Evolutionary conservation across 2,113 vertebrate genomes (phyloP), one percentile per base, ranked within the genome.

Genomic region (Brienomyrus brachyistius): DNA sequence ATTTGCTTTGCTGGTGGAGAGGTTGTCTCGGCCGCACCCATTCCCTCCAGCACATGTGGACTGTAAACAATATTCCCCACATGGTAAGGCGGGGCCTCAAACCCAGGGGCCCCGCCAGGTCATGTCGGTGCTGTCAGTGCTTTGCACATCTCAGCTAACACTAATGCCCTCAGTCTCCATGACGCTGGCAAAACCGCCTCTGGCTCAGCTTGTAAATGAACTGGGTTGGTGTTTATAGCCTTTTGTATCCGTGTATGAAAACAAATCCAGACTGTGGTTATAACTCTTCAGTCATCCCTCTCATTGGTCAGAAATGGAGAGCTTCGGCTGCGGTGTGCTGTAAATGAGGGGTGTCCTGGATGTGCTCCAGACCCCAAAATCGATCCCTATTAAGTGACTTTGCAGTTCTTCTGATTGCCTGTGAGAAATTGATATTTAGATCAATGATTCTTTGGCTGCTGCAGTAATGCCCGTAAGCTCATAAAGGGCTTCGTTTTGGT

Each of bases 321-420:
- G 31, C 48, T 5, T 13, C 48, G n/a, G 23, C 40, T 90, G 11
- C 47, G 15, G 88, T 66, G 11, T 8, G 88, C 90, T 93, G 92
- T 93, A 93, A 93, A 94, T 92, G 92, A 94, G 87, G 90, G 91
- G 82, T 87, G 40, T 59, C 90, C 87, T 91, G 92, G 91, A 52
- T 90, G 35, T 62, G 74, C 86, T 94, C 90, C 52, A 89, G 94
- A 95, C 90, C 95, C 94, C 7, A 94, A 93, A 93, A 93, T 95
- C 94, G 83, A 95, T 95, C 88, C 89, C 90, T 93, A 93, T 94
- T 93, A 95, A 95, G 93, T 93, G 93, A 90, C 92, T 93, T 92
- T 91, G 90, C 92, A 94, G 92, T 92, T 93, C 92, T 88, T 93
- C 90, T 90, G 88, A 94, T 95, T 92, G 90, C 94, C 91, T 88